These are phyloP conservation scores for Typhlomys cinereus DNA, from an alignment of 2,113 vertebrate species.

Conservation along the genomic window DNA sequence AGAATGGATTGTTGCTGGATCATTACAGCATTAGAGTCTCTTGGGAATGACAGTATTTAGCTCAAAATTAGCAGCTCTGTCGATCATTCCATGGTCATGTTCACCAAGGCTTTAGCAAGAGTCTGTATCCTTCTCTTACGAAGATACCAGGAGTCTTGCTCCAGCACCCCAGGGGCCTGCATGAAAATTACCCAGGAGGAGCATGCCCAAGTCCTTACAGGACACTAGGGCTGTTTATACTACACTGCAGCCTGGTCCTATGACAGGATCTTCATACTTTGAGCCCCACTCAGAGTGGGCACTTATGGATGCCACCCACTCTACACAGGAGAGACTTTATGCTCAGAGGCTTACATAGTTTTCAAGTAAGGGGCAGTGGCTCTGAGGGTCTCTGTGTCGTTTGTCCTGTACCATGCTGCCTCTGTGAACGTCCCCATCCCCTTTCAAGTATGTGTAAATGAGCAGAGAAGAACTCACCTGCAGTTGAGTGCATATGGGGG, in stretches of 20 bases:
- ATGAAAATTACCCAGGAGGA: neutral
- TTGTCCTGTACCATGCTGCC: neutral
- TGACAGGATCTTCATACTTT: neutral
- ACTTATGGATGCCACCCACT: neutral
- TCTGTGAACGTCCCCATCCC: slow-evolving; percentile 5
- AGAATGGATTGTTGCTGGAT: neutral
- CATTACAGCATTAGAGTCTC: neutral
- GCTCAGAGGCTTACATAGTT: neutral
- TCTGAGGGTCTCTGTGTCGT: neutral
- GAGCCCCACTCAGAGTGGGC: neutral
- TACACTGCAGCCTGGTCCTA: neutral
- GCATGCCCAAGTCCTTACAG: neutral
- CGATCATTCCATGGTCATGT: neutral
- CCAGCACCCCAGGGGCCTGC: neutral
- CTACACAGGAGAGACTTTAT: neutral
- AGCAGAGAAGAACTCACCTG: slow-evolving; percentile 68
- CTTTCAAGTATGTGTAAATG: slow-evolving; percentile 50
- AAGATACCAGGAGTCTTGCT: neutral
- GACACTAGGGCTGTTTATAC: neutral
- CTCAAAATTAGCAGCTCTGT: neutral
- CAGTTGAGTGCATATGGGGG: slow-evolving; percentile 19
- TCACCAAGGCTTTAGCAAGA: neutral
- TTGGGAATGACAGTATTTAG: neutral
- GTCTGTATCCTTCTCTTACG: neutral
- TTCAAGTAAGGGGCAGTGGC: neutral